Evolutionary conservation across 2,797 vertebrate genomes (phyloP).

Genomic region (Myoxocephalus aenaeus): DNA sequence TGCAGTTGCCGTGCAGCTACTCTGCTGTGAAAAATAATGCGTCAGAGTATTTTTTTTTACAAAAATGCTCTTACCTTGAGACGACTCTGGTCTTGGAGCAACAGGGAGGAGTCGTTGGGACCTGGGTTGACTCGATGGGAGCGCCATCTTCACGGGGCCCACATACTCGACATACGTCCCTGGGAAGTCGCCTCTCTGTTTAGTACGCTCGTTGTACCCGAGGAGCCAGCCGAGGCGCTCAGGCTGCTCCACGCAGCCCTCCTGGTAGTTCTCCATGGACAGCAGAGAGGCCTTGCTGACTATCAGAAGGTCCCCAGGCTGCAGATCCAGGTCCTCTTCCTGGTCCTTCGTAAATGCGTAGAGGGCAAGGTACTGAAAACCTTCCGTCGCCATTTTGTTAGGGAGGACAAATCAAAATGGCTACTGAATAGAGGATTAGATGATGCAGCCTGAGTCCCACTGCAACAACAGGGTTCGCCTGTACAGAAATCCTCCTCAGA

Average conservation of each 20-base stretch:
- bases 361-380: conserved; percentile 92
- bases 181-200: conserved; percentile 93
- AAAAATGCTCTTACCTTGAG: conserved; percentile 63
- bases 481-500: conserved; percentile 47
- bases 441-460: conserved; percentile 40
- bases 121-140: conserved; percentile 87
- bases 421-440: conserved; percentile 54
- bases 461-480: conserved; percentile 37
- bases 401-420: conserved; percentile 69
- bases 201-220: conserved; percentile 92
- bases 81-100: conserved; percentile 81
- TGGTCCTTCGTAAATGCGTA: conserved; percentile 91
- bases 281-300: conserved; percentile 91
- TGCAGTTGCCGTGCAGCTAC: background rate
- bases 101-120: conserved; percentile 91
- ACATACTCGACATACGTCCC: conserved; percentile 94
- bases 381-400: conserved; percentile 85
- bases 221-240: conserved; percentile 92
- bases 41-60: background rate
- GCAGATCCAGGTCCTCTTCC: conserved; percentile 92
- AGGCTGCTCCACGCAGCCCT: conserved; percentile 88
- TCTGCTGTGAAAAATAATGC: background rate
- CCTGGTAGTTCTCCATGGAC: conserved; percentile 86
- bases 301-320: conserved; percentile 90
- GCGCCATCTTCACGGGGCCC: conserved; percentile 86